phyloP scores from a whole-genome alignment of 1,140 invertebrate genomes.

The Eumeta japonica region DNA sequence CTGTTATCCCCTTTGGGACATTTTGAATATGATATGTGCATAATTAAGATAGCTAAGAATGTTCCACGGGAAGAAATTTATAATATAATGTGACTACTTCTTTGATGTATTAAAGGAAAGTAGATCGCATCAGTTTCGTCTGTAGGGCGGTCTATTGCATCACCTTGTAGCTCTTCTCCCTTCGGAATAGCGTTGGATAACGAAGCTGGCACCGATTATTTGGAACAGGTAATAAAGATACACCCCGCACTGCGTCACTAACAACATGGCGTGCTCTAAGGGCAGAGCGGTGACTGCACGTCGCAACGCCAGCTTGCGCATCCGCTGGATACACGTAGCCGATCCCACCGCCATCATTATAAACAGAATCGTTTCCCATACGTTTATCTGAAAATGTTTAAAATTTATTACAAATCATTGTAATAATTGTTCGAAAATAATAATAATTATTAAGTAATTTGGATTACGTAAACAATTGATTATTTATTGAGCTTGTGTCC shows the following conservation, averaged over 20 bases:
- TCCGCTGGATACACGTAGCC: slow-evolving; percentile 55
- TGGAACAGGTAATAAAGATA: slow-evolving; percentile 70
- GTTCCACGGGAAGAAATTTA: too few species aligned
- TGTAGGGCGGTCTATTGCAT: neutral
- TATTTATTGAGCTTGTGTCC: too few species aligned
- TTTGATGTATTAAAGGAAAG: too few species aligned
- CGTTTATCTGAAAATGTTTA: slow-evolving; percentile 36
- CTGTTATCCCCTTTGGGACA: too few species aligned
- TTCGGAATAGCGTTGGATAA: slow-evolving; percentile 35
- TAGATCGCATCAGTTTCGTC: too few species aligned
- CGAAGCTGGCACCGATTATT: slow-evolving; percentile 60
- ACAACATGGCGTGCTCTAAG: slow-evolving; percentile 67
- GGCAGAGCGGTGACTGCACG: slow-evolving; percentile 46
- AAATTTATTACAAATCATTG: too few species aligned
- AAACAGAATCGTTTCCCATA: slow-evolving; percentile 66
- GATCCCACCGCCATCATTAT: slow-evolving; percentile 56
- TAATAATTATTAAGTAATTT: too few species aligned
- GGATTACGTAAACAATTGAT: too few species aligned
- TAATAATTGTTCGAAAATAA: too few species aligned
- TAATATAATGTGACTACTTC: too few species aligned
- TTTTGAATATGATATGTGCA: too few species aligned
- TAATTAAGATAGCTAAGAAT: too few species aligned
- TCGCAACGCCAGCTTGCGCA: slow-evolving; percentile 38
- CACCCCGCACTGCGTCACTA: slow-evolving; percentile 68
- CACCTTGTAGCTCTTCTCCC: slow-evolving; percentile 35